These are phyloP conservation scores for Rutpela maculata DNA, from an alignment of 2,888 invertebrate species.

Conservation along the genomic window DNA sequence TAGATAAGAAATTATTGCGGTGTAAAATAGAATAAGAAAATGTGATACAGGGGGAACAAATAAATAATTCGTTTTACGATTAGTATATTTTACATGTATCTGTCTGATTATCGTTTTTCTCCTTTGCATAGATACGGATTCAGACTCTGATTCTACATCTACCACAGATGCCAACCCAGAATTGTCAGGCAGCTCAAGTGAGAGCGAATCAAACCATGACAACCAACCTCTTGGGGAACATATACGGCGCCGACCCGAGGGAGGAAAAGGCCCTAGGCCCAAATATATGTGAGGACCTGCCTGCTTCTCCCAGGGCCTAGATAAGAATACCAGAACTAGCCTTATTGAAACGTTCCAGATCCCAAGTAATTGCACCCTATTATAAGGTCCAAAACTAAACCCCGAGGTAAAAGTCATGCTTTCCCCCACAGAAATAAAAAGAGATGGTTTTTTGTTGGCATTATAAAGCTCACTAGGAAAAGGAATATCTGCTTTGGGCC, in stretches of 20 bases:
- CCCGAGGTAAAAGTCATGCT: constrained; percentile 31
- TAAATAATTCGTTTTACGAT: constrained; percentile 8
- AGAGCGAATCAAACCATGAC: background rate
- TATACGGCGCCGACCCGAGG: background rate
- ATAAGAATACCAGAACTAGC: background rate
- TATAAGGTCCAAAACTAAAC: constrained; percentile 29
- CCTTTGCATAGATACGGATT: background rate
- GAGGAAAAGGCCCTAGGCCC: background rate
- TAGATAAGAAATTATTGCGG: background rate
- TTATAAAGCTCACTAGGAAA: constrained; percentile 30
- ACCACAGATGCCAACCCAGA: constrained; percentile 7
- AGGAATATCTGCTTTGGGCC: constrained; percentile 9
- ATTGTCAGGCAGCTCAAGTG: constrained; percentile 8
- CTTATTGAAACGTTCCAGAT: background rate
- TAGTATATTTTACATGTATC: background rate
- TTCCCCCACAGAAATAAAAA: background rate
- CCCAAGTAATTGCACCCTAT: constrained; percentile 26
- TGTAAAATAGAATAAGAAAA: background rate
- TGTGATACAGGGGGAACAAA: background rate
- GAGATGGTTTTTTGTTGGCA: constrained; percentile 20
- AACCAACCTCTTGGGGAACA: constrained; percentile 2
- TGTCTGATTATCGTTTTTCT: background rate
- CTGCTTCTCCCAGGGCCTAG: background rate
- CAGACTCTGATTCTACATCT: constrained; percentile 1
- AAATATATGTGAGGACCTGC: background rate